phyloP scores from a whole-genome alignment of 2,888 invertebrate genomes.

The Ochropleura plecta region DNA sequence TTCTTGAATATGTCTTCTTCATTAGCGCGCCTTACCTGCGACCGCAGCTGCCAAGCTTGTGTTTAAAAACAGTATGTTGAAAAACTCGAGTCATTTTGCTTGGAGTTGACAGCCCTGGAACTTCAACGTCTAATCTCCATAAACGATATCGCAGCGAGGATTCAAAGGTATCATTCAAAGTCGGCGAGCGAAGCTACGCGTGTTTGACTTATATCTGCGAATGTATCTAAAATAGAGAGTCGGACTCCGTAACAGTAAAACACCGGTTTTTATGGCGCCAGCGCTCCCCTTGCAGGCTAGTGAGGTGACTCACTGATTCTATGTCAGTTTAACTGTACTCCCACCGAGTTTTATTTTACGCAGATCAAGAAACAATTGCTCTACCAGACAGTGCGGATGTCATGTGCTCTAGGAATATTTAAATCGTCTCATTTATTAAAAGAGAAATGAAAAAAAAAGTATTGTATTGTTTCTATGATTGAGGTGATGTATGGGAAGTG shows the following conservation, averaged over 20 bases:
- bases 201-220: slow-evolving; percentile 68
- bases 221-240: slow-evolving; percentile 71
- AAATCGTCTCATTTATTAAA: slow-evolving; percentile 31
- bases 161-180: slow-evolving; percentile 79
- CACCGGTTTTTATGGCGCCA: slow-evolving; percentile 67
- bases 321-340: slow-evolving; percentile 72
- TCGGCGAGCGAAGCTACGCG: slow-evolving; percentile 67
- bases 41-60: slow-evolving; percentile 3
- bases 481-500: slow-evolving; percentile 58
- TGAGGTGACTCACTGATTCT: slow-evolving; percentile 68
- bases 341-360: slow-evolving; percentile 67
- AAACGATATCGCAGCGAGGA: slow-evolving; percentile 71
- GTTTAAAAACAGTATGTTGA: slow-evolving; percentile 4
- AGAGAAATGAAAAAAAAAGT: slow-evolving; percentile 39
- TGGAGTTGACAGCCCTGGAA: slow-evolving; percentile 71
- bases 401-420: slow-evolving; percentile 38
- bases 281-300: slow-evolving; percentile 50
- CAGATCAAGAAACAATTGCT: slow-evolving; percentile 60
- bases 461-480: slow-evolving; percentile 53
- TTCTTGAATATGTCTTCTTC: slow-evolving; percentile 40
- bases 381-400: slow-evolving; percentile 31
- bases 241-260: slow-evolving; percentile 65
- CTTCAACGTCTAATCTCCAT: slow-evolving; percentile 71
- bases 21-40: slow-evolving; percentile 30
- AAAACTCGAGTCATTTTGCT: not conserved